A percentile compares a stretch with the other conserved stretches of the same genome.
phyloP scores from a whole-genome alignment of 1,140 invertebrate species.

The Zophobas atratus region DNA sequence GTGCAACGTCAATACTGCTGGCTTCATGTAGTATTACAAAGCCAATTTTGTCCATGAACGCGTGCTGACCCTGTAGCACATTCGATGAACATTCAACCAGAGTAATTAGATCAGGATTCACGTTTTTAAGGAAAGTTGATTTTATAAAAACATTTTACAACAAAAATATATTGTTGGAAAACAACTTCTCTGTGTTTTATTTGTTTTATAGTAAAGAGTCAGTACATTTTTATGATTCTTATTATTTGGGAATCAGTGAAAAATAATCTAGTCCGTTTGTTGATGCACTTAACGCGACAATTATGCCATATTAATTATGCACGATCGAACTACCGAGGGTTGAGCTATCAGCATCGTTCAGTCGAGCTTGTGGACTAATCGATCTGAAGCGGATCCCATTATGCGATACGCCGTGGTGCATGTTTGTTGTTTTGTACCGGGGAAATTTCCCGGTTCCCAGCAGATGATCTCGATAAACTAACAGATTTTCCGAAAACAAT shows the following conservation, averaged over 20 bases:
- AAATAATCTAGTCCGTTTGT: neutral
- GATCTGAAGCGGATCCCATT: slow-evolving; percentile 16
- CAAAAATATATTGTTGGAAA: too few relatives aligned
- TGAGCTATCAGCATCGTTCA: slow-evolving; percentile 11
- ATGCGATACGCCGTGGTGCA: slow-evolving; percentile 1
- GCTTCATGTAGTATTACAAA: slow-evolving; percentile 18
- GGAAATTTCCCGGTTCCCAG: neutral
- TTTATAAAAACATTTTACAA: too few relatives aligned
- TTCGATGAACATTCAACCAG: slow-evolving; percentile 5
- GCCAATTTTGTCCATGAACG: slow-evolving; percentile 34
- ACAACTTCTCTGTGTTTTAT: too few relatives aligned
- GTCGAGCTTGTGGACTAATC: slow-evolving; percentile 7
- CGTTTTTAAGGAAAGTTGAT: neutral
- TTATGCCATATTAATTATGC: slow-evolving; percentile 26
- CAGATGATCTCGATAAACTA: slow-evolving; percentile 37
- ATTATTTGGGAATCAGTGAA: neutral
- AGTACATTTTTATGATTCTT: too few relatives aligned
- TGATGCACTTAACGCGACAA: slow-evolving; percentile 24
- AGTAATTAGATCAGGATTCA: slow-evolving; percentile 12
- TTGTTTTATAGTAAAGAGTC: too few relatives aligned
- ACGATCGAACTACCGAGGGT: slow-evolving; percentile 12
- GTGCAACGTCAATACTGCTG: slow-evolving; percentile 45
- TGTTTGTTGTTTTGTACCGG: slow-evolving; percentile 24
- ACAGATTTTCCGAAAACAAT: slow-evolving; percentile 45
- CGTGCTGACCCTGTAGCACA: neutral